These are phyloP conservation scores for Temnopleurus reevesii DNA, from an alignment of 53 echinoderm and acorn worm species.

Conservation along the genomic window DNA sequence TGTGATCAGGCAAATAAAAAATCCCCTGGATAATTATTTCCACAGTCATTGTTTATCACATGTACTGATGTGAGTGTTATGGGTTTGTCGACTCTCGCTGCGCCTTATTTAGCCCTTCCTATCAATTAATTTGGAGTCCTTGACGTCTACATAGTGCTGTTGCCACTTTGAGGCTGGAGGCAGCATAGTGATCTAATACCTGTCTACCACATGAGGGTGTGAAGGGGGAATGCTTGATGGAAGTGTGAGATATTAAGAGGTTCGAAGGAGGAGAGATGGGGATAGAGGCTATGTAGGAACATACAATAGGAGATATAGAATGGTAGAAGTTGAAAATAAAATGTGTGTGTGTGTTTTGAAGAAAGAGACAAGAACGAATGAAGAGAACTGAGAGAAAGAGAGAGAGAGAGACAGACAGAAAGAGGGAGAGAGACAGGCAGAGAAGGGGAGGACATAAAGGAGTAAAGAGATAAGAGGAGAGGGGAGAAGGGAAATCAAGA, in stretches of 20 bases:
- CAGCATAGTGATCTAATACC: neutral
- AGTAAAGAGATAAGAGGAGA: neutral
- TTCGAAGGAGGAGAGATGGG: neutral
- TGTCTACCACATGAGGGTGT: neutral
- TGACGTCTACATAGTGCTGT: slow-evolving; percentile 15
- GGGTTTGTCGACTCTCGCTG: neutral
- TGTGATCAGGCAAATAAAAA: neutral
- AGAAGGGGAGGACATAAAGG: neutral
- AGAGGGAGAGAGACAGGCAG: neutral
- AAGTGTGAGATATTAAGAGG: neutral
- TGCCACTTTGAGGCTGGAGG: neutral
- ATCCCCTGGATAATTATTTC: neutral
- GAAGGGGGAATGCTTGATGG: neutral
- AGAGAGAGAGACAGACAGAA: neutral
- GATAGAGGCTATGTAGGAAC: too few species aligned
- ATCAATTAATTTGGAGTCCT: slow-evolving; percentile 37
- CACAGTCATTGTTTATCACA: neutral
- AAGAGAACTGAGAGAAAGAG: neutral
- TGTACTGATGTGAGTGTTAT: neutral
- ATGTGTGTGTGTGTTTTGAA: too few species aligned
- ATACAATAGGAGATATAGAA: too few species aligned
- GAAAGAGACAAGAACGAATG: neutral
- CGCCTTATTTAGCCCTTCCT: neutral
- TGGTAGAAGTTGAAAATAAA: too few species aligned
- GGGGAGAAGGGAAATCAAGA: neutral